Base-by-base conservation (phyloP, 2,797 vertebrate species). In the Crypturellus tataupa region DNA sequence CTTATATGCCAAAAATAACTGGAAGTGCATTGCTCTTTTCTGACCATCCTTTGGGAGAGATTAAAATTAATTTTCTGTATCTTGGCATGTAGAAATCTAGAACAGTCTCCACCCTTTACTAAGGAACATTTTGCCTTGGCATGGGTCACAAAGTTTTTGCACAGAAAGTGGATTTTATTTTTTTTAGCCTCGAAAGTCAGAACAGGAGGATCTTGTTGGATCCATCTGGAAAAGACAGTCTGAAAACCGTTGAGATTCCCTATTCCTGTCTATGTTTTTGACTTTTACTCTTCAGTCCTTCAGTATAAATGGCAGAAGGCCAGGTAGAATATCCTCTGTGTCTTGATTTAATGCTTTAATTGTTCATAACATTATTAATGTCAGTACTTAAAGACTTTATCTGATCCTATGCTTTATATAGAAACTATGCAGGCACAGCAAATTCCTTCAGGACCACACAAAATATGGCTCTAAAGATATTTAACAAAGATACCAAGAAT, bases 11-110 rank as follows among this genome's bases (percentile, higher is more conserved):
- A 96, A 94, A 90, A 90, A 79, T 69, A 81, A 91, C 44, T 46
- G 31, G 10, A 47, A 44, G 39, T 23, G 6, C 69, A 31, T 49
- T 70, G 71, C 39, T 86, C 59, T 87, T 90, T 68, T 87, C 21
- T 76, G 59, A 39, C 14, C 3, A 10, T n/a, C 80, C 20, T 77
- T 94, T 59, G 56, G 80, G 84, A 92, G 58, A 85, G 75, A 93
- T 33, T 65, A 55, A 92, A 90, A 93, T 93, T 81, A 95, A 82
- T 92, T 85, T 88, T 91, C 81, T 86, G 16, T 29, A 20, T 94
- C 75, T 79, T 95, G 84, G 80, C 72, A 86, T 84, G 62, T 87
- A 69, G 56, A 85, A 91, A 73, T 67, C 58, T 67, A 78, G 62
- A 93, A 33, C 31, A 8, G 86, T 92, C 73, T 71, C 25, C 70